Percentiles rank a stretch among this genome's conserved stretches.
phyloP scores from a whole-genome alignment of 2,797 vertebrate genomes.

The Picus viridis region DNA sequence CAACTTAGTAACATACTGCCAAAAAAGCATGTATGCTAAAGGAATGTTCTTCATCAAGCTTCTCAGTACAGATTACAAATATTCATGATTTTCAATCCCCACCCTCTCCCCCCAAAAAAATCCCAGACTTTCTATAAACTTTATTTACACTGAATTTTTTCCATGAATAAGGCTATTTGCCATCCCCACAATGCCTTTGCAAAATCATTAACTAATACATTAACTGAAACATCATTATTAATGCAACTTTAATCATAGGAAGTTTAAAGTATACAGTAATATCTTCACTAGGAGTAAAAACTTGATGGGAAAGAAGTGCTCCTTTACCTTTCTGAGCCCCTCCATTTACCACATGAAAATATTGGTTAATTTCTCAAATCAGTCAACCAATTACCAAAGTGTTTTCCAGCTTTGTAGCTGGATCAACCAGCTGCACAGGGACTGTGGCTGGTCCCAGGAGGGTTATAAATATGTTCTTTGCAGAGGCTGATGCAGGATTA shows the following conservation, averaged over 20 bases:
- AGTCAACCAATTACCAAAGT: neutral
- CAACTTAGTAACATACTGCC: neutral
- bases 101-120: neutral
- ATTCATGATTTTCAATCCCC: neutral
- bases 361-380: neutral
- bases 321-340: neutral
- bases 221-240: neutral
- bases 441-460: neutral
- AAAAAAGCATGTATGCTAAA: neutral
- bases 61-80: neutral
- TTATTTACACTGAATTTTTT: neutral
- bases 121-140: neutral
- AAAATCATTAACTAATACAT: neutral
- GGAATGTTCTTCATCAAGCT: neutral
- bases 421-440: neutral
- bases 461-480: neutral
- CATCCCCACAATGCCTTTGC: neutral
- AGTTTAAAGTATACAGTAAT: neutral
- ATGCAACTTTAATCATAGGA: neutral
- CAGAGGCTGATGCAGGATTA: neutral
- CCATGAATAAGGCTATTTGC: neutral
- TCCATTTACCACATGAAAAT: neutral
- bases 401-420: neutral
- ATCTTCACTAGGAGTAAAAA: neutral
- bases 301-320: neutral